phyloP scores from a whole-genome alignment of 2,797 vertebrate species.

The Halcyon chelicuti region DNA sequence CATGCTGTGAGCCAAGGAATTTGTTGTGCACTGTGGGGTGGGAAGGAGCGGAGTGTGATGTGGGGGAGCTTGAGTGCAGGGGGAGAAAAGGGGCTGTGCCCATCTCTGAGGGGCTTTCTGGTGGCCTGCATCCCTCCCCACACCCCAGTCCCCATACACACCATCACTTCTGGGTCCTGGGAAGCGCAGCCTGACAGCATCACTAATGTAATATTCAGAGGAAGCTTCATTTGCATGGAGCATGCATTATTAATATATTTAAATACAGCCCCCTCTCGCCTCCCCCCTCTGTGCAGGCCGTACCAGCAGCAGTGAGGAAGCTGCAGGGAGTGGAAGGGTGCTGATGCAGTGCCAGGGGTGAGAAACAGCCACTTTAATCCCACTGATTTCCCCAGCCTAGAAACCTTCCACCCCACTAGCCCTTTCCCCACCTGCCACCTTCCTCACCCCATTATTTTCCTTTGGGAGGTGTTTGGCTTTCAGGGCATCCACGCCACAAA shows the following conservation, averaged over 20 bases:
- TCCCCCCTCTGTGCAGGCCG: neutral
- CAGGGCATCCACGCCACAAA: neutral
- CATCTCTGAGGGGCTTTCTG: neutral
- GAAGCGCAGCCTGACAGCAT: conserved; percentile 37
- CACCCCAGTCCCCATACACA: neutral
- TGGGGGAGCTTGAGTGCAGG: neutral
- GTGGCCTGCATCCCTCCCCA: neutral
- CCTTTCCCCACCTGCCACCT: neutral
- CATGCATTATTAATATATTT: conserved; percentile 69
- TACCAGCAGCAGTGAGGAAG: conserved; percentile 42
- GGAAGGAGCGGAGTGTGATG: neutral
- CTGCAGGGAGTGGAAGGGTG: conserved; percentile 31
- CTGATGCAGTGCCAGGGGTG: neutral
- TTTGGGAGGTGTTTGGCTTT: neutral
- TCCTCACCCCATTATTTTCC: neutral
- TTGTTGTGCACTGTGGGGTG: neutral
- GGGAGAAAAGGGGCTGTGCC: neutral
- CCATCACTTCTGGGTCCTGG: neutral
- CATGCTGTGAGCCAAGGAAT: conserved; percentile 21
- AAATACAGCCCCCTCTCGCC: conserved; percentile 39
- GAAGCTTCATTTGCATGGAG: conserved; percentile 50
- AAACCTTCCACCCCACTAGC: neutral
- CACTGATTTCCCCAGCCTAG: neutral
- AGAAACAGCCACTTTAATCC: neutral
- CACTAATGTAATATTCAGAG: conserved; percentile 54